Base-by-base conservation (phyloP, 2,888 invertebrate genomes). In the Caenorhabditis doughertyi region DNA sequence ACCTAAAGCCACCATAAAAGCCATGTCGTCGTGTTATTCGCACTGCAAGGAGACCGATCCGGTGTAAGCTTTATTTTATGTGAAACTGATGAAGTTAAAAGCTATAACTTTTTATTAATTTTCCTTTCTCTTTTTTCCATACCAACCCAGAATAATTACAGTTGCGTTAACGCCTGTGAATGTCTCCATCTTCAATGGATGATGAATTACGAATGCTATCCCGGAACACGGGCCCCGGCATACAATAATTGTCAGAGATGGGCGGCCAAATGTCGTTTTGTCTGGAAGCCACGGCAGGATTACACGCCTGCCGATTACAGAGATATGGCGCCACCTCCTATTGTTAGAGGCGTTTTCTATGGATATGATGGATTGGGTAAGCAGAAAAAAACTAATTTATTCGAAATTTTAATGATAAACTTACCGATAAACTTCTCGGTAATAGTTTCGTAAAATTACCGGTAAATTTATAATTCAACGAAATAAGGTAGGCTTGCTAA, bases 171-270 rank as follows among this genome's bases (percentile, higher is more conserved):
- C 51, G 89, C 87, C 0, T 89, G 89, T 56, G 89, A 89, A 74
- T 89, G 89, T 64, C 82, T 89, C n/a, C 88, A 88, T 42, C 80
- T 89, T 5, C 85, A 87, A 68, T 89, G 89, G 89, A 84, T 89
- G 80, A 89, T 89, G 88, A 87, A 89, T 58, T 83, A 86, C 51
- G 85, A 87, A 58, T 89, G 89, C 73, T 83, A 85, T 29, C 89
- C 89, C 13, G 89, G 87, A 44, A 85, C 86, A 21, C 77, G 81
- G 21, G 84, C 87, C 9, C 84, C 85, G 0, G 87, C 89, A 4
- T 84, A 85, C 7, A 84, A 86, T 23, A 89, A 89, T 71, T 89
- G 89, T 67, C 87, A 88, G 58, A 70, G 88, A 79, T 89, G 89
- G 89, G 86, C 83, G 62, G 83, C 83, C 29, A 89, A 89, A 64